Evolutionary conservation across 2,888 invertebrate species (phyloP).

Genomic region (Megaustenia siamemsis): DNA sequence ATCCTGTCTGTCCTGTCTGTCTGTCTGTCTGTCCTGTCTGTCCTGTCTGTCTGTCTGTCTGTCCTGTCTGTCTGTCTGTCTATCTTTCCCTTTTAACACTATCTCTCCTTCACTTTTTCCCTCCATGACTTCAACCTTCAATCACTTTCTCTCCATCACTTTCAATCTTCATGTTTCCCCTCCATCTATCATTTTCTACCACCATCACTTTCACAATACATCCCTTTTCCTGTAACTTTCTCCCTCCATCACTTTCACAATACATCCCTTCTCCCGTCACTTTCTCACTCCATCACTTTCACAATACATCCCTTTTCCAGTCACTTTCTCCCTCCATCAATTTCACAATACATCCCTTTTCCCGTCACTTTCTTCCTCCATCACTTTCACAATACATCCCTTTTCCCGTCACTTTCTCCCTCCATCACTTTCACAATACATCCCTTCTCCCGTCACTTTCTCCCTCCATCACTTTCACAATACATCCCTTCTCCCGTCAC

Average conservation of each 20-base stretch:
- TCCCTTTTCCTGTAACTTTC: background rate
- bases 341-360: too few species aligned
- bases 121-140: background rate
- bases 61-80: background rate
- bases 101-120: background rate
- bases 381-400: too few species aligned
- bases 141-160: background rate
- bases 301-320: too few species aligned
- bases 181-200: background rate
- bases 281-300: too few species aligned
- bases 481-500: too few species aligned
- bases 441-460: too few species aligned
- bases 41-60: background rate
- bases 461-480: too few species aligned
- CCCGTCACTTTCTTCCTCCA: too few species aligned
- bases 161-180: background rate
- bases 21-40: background rate
- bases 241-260: background rate
- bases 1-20: too few species aligned
- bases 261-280: background rate
- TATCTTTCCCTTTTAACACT: background rate
- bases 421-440: too few species aligned
- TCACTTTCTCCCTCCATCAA: too few species aligned
- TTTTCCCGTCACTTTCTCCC: too few species aligned
- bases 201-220: background rate